Percentiles rank a stretch among this genome's conserved stretches.
Conservation (phyloP, 2,113 vertebrate genomes). For the Kryptolebias marmoratus region DNA sequence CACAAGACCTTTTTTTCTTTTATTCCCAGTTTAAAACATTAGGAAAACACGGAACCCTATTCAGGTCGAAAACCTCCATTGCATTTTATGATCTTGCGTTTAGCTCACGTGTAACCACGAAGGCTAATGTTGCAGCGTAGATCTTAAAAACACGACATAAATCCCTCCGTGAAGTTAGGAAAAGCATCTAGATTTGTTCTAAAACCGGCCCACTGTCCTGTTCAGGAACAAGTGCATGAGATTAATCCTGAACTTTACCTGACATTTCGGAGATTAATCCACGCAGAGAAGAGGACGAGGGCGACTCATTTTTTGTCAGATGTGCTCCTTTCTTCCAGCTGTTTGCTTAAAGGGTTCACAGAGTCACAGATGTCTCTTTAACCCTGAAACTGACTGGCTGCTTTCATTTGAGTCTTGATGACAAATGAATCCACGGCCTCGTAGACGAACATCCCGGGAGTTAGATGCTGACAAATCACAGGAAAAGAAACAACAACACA, state of each 20-base stretch:
- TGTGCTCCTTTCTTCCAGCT: slow-evolving; percentile 11
- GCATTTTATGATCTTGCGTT: too few species aligned
- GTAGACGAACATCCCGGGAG: neutral
- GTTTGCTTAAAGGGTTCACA: slow-evolving; percentile 22
- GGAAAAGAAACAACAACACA: neutral
- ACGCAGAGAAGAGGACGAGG: neutral
- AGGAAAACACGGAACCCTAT: too few species aligned
- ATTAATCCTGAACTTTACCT: slow-evolving; percentile 25
- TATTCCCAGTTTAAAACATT: too few species aligned
- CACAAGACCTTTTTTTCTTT: too few species aligned
- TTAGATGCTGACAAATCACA: slow-evolving; percentile 22
- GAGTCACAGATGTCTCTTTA: slow-evolving; percentile 55
- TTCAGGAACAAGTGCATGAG: slow-evolving; percentile 16
- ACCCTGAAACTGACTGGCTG: slow-evolving; percentile 5
- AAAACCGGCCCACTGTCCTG: slow-evolving; percentile 13
- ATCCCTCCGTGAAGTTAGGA: neutral
- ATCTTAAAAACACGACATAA: neutral
- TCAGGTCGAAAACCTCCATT: too few species aligned
- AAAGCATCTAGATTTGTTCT: neutral
- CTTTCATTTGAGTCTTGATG: slow-evolving; percentile 28
- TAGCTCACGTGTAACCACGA: too few species aligned
- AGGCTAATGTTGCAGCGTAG: too few species aligned
- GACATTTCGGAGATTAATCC: slow-evolving; percentile 30
- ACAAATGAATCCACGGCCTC: slow-evolving; percentile 25
- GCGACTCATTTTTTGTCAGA: slow-evolving; percentile 21